These are phyloP conservation scores for Drosophila suboccidentalis DNA, from an alignment of 2,888 invertebrate species.

Conservation along the genomic window DNA sequence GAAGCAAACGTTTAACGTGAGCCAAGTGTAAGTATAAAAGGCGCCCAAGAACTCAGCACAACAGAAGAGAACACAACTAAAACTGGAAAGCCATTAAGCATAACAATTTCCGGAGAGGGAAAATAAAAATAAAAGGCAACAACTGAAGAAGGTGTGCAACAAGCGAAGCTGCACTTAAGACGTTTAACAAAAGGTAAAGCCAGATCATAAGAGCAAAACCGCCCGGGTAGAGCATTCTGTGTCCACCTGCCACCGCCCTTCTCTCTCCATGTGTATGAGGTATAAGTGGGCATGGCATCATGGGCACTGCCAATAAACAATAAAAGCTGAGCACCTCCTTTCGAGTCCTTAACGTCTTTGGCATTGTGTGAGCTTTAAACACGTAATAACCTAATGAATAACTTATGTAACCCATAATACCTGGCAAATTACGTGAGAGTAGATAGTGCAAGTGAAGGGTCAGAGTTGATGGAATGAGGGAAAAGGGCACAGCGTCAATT, in stretches of 20 bases:
- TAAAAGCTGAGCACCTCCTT: slow-evolving; percentile 67
- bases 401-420: slow-evolving; percentile 66
- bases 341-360: slow-evolving; percentile 29
- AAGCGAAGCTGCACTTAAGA: slow-evolving; percentile 72
- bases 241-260: too few relatives aligned
- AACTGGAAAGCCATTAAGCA: slow-evolving; percentile 68
- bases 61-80: slow-evolving; percentile 23
- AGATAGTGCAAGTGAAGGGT: neutral
- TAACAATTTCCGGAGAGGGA: slow-evolving; percentile 73
- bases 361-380: slow-evolving; percentile 73
- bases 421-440: slow-evolving; percentile 57
- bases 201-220: slow-evolving; percentile 37
- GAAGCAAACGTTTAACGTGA: slow-evolving; percentile 30
- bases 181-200: slow-evolving; percentile 63
- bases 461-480: too few relatives aligned
- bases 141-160: slow-evolving; percentile 61
- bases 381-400: slow-evolving; percentile 79
- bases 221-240: slow-evolving; percentile 9
- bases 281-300: slow-evolving; percentile 23
- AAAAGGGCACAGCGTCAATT: slow-evolving; percentile 49
- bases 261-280: neutral
- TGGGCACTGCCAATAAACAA: slow-evolving; percentile 68
- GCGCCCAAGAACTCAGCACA: slow-evolving; percentile 10
- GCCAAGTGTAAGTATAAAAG: slow-evolving; percentile 16
- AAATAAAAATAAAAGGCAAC: slow-evolving; percentile 28